Evolutionary conservation across 2,888 invertebrate genomes (phyloP).

Genomic region (Epinotia demarniana): DNA sequence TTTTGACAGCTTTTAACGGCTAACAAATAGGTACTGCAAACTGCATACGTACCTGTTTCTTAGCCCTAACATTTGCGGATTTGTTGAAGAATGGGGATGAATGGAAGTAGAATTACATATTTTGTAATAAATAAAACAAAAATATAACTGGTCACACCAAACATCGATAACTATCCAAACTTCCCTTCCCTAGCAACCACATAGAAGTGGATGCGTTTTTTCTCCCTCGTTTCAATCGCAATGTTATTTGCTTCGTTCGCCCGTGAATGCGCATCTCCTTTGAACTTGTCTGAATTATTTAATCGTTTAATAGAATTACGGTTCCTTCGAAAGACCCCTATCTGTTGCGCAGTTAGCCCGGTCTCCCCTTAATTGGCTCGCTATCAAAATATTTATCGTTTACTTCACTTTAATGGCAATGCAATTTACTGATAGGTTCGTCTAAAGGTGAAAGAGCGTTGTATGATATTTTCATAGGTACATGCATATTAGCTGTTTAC

Average conservation of each 20-base stretch:
- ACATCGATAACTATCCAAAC: constrained; percentile 51
- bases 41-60: no score
- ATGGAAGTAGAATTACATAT: no score
- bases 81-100: no score
- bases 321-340: constrained; percentile 69
- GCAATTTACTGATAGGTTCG: constrained; percentile 41
- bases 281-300: constrained; percentile 82
- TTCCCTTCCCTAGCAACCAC: constrained; percentile 52
- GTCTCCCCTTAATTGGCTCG: constrained; percentile 71
- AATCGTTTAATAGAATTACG: constrained; percentile 83
- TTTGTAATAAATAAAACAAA: no score
- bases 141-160: no score
- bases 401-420: constrained; percentile 59
- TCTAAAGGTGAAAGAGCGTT: neutral
- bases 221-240: constrained; percentile 66
- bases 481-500: no score
- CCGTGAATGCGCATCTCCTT: constrained; percentile 80
- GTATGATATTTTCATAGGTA: neutral
- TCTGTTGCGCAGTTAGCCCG: constrained; percentile 66
- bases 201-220: constrained; percentile 67
- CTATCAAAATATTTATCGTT: constrained; percentile 71
- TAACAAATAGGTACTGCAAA: no score
- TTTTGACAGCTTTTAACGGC: no score
- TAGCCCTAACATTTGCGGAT: no score
- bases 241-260: constrained; percentile 78